Conservation (phyloP, 2,888 invertebrate genomes). For the Lasioglossum malachurum region DNA sequence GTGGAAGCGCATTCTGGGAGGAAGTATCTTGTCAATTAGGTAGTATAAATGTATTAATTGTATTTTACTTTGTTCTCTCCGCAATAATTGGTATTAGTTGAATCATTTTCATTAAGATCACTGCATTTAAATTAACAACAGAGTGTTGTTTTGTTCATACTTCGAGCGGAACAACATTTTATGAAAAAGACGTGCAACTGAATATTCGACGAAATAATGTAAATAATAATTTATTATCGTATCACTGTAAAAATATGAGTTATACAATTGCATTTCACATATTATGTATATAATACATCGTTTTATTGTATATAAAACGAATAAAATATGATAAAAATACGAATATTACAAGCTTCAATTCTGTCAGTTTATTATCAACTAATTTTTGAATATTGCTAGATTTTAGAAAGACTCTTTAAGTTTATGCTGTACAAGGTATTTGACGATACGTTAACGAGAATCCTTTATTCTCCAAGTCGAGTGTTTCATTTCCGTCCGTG, state of each 20-base stretch:
- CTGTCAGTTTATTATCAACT: background rate
- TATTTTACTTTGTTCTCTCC: background rate
- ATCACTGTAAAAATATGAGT: background rate
- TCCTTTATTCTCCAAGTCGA: constrained; percentile 91
- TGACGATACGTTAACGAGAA: constrained; percentile 90
- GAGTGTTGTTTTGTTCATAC: constrained; percentile 8
- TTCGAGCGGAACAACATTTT: background rate
- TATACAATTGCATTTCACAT: constrained; percentile 20
- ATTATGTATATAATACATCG: constrained; percentile 12
- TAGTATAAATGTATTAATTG: constrained; percentile 34
- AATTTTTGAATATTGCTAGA: background rate
- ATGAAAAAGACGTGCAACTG: background rate
- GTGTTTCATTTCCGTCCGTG: constrained; percentile 88
- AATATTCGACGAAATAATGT: background rate
- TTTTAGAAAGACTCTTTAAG: constrained; percentile 16
- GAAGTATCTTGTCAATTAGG: constrained; percentile 51
- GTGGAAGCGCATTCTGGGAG: constrained; percentile 88
- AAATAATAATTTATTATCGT: constrained; percentile 22
- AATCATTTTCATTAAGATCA: background rate
- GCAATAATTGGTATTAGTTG: constrained; percentile 14
- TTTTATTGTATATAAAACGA: constrained; percentile 15
- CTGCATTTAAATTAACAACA: background rate
- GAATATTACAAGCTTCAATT: background rate
- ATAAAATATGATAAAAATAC: background rate
- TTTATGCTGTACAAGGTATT: constrained; percentile 86